Conservation (phyloP, 2,888 invertebrate species). For the Gastracanthus pulcherrimus region DNA sequence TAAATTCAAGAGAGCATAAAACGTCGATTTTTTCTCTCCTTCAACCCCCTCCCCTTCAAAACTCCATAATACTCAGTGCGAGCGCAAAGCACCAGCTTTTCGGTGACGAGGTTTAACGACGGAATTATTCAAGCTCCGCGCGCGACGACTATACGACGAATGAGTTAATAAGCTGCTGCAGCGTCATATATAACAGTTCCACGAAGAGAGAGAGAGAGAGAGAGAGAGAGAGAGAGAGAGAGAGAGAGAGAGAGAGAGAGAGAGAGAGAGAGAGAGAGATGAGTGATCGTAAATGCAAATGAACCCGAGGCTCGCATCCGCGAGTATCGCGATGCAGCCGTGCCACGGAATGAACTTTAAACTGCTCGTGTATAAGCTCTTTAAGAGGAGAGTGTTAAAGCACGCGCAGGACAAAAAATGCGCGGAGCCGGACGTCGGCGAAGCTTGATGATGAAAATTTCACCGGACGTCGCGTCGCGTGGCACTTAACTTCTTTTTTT, state of each 20-base stretch:
- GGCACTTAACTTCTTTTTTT: not conserved
- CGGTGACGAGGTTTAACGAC: constrained; percentile 11
- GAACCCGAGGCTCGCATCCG: constrained; percentile 29
- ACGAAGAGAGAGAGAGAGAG: constrained; percentile 59
- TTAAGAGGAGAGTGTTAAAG: constrained; percentile 15
- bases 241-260: constrained; percentile 62
- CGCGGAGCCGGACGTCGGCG: not conserved
- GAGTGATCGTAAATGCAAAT: constrained; percentile 72
- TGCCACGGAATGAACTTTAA: constrained; percentile 38
- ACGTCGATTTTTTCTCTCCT: not conserved
- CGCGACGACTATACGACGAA: constrained; percentile 66
- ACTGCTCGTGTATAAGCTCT: constrained; percentile 26
- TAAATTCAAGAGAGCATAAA: constrained; percentile 3
- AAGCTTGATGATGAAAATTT: constrained; percentile 46
- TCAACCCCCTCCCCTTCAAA: not conserved
- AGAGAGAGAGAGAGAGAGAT: constrained; percentile 61
- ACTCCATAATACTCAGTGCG: not conserved
- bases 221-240: constrained; percentile 61
- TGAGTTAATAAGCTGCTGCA: constrained; percentile 70
- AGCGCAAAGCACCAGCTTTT: not conserved
- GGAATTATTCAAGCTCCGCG: constrained; percentile 67
- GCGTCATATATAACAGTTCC: no score
- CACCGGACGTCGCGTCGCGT: not conserved
- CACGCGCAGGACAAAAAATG: constrained; percentile 6
- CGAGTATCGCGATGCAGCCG: not conserved